A percentile compares a stretch with the other conserved stretches of the same genome.
These are phyloP conservation scores for Phymatocera aterrima DNA, from an alignment of 2,888 invertebrate genomes.

Conservation along the genomic window DNA sequence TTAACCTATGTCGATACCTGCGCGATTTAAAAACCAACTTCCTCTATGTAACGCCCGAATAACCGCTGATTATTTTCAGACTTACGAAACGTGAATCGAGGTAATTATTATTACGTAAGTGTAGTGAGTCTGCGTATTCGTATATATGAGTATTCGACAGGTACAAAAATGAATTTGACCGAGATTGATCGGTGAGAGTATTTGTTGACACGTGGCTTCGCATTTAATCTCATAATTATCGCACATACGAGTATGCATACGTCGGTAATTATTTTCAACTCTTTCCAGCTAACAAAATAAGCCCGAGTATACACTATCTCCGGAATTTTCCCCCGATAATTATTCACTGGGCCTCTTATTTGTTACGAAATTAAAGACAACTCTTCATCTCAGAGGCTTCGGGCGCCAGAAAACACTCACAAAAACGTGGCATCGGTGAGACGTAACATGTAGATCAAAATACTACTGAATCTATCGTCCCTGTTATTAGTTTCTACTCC, in stretches of 20 bases:
- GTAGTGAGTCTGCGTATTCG: background rate
- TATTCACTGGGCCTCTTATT: too few relatives aligned
- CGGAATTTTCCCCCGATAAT: too few relatives aligned
- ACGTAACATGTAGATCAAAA: too few relatives aligned
- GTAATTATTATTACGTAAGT: background rate
- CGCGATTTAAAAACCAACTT: background rate
- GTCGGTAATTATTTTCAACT: too few relatives aligned
- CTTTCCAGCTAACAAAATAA: too few relatives aligned
- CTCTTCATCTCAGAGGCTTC: background rate
- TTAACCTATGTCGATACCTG: background rate
- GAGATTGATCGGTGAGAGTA: background rate
- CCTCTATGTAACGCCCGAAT: background rate
- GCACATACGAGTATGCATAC: too few relatives aligned
- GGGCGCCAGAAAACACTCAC: background rate
- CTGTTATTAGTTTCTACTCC: background rate
- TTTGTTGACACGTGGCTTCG: background rate
- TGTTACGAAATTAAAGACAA: too few relatives aligned
- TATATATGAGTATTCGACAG: constrained; percentile 10
- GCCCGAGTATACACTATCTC: too few relatives aligned
- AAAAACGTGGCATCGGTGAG: background rate
- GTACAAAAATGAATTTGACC: background rate
- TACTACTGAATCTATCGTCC: background rate
- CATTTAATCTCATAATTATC: background rate
- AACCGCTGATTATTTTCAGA: background rate
- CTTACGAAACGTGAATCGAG: constrained; percentile 21